Evolutionary conservation across 2,888 invertebrate species (phyloP), one percentile per base, ranked within the genome.

Genomic region (Celastrina argiolus): DNA sequence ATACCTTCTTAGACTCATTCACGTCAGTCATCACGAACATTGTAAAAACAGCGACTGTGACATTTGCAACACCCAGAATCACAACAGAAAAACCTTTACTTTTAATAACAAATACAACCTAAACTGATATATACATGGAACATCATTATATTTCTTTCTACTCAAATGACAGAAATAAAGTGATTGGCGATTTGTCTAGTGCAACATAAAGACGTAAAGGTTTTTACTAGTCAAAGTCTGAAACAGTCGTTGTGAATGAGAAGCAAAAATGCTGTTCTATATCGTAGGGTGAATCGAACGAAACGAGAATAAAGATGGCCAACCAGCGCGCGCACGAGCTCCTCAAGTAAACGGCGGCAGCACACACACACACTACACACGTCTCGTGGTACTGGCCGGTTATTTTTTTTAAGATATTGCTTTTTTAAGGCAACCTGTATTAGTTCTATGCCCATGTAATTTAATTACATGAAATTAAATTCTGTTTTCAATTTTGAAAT

Each of bases 301-400:
- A 97, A 93, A 96, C 96, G 83, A 96, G 98, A 93, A 98, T 98
- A 95, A 96, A 96, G 88, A 96, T 97, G 88, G 98, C 98, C 84
- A 99, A 99, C 93, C 97, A 98, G 92, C 95, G 98, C 82, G 98
- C 98, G 84, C 97, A 97, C 92, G 98, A 98, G 92, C 95, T 99
- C 84, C 95, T 98, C 91, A 97, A 97, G 94, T 96, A 96, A 94
- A 92, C 85, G 79, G 71, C 84, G 84, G 79, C 84, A 82, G 77
- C 83, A 80, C 78, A 76, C 81, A 81, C 76, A 78, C 77, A 78
- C 71, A 78, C 41, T 78, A 79, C 76, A 80, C 80, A 81, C 79
- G 86, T 87, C 88, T 88, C 88, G 87, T 87, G 87, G 86, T 81
- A 69, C 64, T 66, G 58, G 68, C 67, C 70, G 73, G 68, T 73